Conservation (phyloP, 2,113 vertebrate species). For the Sarotherodon lohbergeri region DNA sequence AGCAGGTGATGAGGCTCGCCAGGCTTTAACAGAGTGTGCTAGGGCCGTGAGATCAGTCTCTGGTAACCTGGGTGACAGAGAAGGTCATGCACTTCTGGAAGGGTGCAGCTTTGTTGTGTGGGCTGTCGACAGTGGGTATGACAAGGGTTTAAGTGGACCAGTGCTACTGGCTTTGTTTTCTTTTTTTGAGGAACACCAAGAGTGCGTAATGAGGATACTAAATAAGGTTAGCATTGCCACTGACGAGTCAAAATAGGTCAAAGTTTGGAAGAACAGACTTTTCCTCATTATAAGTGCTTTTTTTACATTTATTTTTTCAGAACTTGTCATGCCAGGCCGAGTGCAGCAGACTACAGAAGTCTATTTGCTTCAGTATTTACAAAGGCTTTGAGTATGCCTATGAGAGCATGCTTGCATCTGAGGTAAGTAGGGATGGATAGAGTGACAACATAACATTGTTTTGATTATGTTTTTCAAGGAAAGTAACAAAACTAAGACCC, state of each 20-base stretch:
- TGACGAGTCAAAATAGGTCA: background rate
- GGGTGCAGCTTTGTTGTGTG: slow-evolving; percentile 74
- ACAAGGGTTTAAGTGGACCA: slow-evolving; percentile 18
- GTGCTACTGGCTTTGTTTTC: slow-evolving; percentile 68
- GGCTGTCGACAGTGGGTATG: slow-evolving; percentile 56
- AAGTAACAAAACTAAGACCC: background rate
- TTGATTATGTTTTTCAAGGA: background rate
- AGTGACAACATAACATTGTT: background rate
- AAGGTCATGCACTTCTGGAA: slow-evolving; percentile 69
- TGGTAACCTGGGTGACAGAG: background rate
- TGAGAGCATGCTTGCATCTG: slow-evolving; percentile 72
- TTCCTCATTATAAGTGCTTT: background rate
- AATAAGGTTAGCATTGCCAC: slow-evolving; percentile 54
- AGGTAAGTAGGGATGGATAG: slow-evolving; percentile 66
- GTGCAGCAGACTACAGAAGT: slow-evolving; percentile 69
- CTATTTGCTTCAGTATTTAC: slow-evolving; percentile 75
- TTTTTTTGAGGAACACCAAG: slow-evolving; percentile 74
- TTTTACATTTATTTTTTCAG: slow-evolving; percentile 13
- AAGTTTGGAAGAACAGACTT: background rate
- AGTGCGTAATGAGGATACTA: slow-evolving; percentile 48
- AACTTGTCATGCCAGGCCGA: slow-evolving; percentile 34
- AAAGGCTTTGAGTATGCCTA: slow-evolving; percentile 71
- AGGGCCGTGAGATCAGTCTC: slow-evolving; percentile 54
- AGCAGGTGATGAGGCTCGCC: background rate
- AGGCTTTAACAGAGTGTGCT: slow-evolving; percentile 61